Evolutionary conservation across 2,888 invertebrate genomes (phyloP).

Genomic region (Drosophila algonquin): DNA sequence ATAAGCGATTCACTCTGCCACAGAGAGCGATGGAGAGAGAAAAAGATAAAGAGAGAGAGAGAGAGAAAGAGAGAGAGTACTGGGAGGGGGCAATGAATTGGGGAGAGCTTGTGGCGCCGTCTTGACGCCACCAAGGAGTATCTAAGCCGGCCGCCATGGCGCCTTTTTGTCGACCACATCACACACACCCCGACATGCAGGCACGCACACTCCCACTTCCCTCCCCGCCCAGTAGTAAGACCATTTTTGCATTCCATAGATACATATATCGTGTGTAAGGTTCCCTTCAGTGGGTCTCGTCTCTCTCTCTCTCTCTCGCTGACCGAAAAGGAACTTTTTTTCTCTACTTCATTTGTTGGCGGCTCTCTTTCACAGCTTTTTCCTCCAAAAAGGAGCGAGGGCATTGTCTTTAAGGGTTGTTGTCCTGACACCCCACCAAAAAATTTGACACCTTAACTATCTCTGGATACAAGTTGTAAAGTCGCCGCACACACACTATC

Average conservation of each 20-base stretch:
- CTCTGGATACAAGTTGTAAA: not conserved
- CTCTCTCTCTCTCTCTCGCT: slow-evolving; percentile 5
- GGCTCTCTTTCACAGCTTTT: slow-evolving; percentile 37
- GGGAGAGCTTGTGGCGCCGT: slow-evolving; percentile 36
- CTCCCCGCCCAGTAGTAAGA: not conserved
- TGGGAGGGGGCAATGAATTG: slow-evolving; percentile 13
- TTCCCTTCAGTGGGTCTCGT: not conserved
- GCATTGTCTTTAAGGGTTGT: not conserved
- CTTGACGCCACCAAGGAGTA: slow-evolving; percentile 43
- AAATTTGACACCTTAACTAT: slow-evolving; percentile 21
- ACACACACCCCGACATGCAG: not conserved
- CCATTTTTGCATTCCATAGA: slow-evolving; percentile 41
- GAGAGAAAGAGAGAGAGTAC: slow-evolving; percentile 12
- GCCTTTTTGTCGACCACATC: slow-evolving; percentile 60
- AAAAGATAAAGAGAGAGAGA: not conserved
- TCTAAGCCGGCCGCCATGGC: slow-evolving; percentile 69
- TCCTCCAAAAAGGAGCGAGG: not conserved
- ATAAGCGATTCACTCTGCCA: slow-evolving; percentile 26
- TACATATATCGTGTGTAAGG: slow-evolving; percentile 10
- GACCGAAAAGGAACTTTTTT: slow-evolving; percentile 23
- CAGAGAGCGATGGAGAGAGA: not conserved
- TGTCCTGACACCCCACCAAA: slow-evolving; percentile 2
- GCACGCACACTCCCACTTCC: not conserved
- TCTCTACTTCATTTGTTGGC: slow-evolving; percentile 42
- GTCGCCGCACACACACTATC: slow-evolving; percentile 13